Base-by-base conservation (phyloP, 35 echinoderm and acorn worm species). In the Ophioderma brevispina region DNA sequence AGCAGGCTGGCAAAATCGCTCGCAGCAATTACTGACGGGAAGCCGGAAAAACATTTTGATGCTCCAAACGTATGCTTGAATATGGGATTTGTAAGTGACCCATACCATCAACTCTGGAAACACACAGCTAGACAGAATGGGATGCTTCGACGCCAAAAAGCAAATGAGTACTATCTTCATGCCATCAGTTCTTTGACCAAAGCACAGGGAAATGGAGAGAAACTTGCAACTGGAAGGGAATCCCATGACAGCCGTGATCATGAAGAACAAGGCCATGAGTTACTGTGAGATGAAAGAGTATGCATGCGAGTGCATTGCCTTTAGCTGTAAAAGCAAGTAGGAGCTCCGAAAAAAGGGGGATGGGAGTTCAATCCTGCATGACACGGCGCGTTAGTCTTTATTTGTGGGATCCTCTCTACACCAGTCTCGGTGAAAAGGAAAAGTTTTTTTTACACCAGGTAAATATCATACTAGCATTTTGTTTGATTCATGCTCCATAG, bases 31-130 rank as follows among this genome's bases (percentile, higher is more conserved):
- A 93, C 92, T 63, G 75, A 77, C 23, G 92, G 92, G 13, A 76
- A 93, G 36, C 92, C 92, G 28, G 86, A 93, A 80, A 55, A 93
- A 63, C 92, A 93, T 40, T 93, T 89, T 84, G 92, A 93, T 59
- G 78, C 86, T 10, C 80, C 92, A 15, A 78, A 81, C 52, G 79
- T 88, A 33, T 33, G 82, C 28, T 82, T 93, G 34, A 93, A 93
- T 35, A 93, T 93, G 2, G 92, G 92, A 19, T n/a, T n/a, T n/a
- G n/a, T n/a, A n/a, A n/a, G n/a, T n/a, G 75, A 79, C 55, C 76
- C 78, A 19, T 93, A 88, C 70, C 87, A 93, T 39, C 42, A 42
- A 32, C 42, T 82, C 50, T n/a, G 92, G 92, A 10, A 59, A 84
- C 70, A 93, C 42, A 4, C 36, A 80, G 30, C n/a, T n/a, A n/a